A percentile compares a stretch with the other conserved stretches of the same genome.
Conservation (phyloP, 92 coral and sea anemone genomes). For the Zoanthus gigantus region DNA sequence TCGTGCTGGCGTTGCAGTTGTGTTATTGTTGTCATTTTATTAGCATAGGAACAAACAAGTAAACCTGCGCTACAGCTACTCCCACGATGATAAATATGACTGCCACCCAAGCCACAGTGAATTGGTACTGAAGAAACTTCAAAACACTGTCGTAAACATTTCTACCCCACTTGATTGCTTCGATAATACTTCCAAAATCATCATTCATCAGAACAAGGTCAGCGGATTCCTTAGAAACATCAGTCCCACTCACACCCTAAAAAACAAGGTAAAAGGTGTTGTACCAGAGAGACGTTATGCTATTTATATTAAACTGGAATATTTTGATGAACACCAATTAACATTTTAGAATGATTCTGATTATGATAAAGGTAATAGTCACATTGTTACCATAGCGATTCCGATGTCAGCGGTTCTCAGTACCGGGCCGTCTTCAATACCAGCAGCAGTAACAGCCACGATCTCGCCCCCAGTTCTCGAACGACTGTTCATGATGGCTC, state of each 20-base stretch:
- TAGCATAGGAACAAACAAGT: not conserved
- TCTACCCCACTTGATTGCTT: slow-evolving; percentile 86
- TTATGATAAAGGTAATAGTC: not conserved
- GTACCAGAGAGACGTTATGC: not conserved
- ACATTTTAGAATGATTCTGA: not conserved
- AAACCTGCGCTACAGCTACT: slow-evolving; percentile 39
- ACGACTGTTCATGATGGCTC: slow-evolving; percentile 62
- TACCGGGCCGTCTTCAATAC: slow-evolving; percentile 80
- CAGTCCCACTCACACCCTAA: slow-evolving; percentile 85
- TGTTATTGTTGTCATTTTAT: not conserved
- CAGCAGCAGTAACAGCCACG: slow-evolving; percentile 90
- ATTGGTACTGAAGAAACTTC: slow-evolving; percentile 89
- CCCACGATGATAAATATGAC: slow-evolving; percentile 79
- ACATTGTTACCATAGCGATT: slow-evolving; percentile 74
- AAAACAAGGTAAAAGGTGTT: not conserved
- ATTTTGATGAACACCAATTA: not conserved
- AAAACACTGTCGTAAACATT: slow-evolving; percentile 85
- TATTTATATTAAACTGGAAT: not conserved
- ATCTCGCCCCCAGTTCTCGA: slow-evolving; percentile 71
- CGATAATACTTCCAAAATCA: slow-evolving; percentile 74
- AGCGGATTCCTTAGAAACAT: slow-evolving; percentile 84
- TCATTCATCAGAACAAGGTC: slow-evolving; percentile 79
- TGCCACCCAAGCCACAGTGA: slow-evolving; percentile 90
- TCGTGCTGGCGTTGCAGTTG: too few species aligned
- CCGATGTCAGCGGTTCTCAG: slow-evolving; percentile 86